Evolutionary conservation across 2,888 invertebrate species (phyloP).

Genomic region (Tenthredo notha): DNA sequence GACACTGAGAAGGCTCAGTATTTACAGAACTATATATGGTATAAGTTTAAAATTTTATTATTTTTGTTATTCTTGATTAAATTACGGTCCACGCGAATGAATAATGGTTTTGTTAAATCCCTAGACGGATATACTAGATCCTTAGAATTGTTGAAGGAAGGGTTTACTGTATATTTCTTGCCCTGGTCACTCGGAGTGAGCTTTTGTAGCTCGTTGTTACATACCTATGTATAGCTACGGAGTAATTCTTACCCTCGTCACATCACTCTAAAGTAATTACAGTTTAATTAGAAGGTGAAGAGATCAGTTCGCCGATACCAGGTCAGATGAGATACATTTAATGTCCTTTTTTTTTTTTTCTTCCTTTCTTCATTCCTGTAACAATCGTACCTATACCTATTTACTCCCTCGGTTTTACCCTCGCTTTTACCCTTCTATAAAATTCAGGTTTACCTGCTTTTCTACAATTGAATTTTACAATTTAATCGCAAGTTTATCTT

Average conservation of each 20-base stretch:
- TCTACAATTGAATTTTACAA: conserved; percentile 5
- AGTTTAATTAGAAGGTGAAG: neutral
- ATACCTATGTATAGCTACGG: neutral
- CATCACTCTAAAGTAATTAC: neutral
- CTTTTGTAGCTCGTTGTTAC: neutral
- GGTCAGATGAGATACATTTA: neutral
- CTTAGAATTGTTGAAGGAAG: neutral
- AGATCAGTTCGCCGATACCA: neutral
- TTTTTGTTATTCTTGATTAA: neutral
- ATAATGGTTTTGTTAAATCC: neutral
- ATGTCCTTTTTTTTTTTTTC: neutral
- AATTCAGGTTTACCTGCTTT: neutral
- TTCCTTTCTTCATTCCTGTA: neutral
- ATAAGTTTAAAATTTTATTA: neutral
- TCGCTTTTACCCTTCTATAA: neutral
- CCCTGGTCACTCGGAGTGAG: neutral
- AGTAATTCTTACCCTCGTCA: conserved; percentile 14
- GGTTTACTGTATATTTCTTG: neutral
- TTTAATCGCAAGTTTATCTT: neutral
- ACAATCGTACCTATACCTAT: neutral
- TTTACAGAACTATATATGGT: neutral
- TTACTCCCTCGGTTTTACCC: neutral
- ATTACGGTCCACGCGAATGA: neutral
- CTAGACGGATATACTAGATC: neutral
- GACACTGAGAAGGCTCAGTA: neutral